Evolutionary conservation across 2,113 vertebrate genomes (phyloP).

Genomic region (Sinocyclocheilus rhinocerous): DNA sequence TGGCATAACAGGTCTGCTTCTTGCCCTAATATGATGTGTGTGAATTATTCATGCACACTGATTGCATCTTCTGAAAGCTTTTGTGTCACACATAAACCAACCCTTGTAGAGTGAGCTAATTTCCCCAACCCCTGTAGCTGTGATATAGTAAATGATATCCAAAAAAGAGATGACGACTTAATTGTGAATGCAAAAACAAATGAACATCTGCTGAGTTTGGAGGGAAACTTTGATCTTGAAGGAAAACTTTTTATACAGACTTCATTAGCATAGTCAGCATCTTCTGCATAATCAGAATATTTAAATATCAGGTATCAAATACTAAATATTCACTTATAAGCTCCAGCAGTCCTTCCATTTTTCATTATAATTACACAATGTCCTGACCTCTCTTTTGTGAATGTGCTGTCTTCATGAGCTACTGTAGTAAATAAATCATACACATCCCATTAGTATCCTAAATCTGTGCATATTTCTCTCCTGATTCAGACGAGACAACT

Average conservation of each 20-base stretch:
- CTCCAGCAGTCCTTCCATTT: neutral
- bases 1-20: neutral
- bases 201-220: constrained; percentile 15
- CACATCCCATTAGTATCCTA: neutral
- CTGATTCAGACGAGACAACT: neutral
- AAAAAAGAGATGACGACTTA: constrained; percentile 13
- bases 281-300: constrained; percentile 20
- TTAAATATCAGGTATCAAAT: neutral
- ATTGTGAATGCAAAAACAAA: constrained; percentile 25
- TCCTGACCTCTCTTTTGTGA: neutral
- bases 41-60: constrained; percentile 28
- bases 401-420: neutral
- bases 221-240: constrained; percentile 9
- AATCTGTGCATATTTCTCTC: neutral
- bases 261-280: constrained; percentile 11
- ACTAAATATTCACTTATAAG: constrained; percentile 16
- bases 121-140: neutral
- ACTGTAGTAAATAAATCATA: neutral
- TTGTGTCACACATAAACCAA: neutral
- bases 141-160: neutral
- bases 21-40: too few species aligned
- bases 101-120: neutral
- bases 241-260: constrained; percentile 10
- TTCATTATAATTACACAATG: neutral
- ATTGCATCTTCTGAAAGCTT: constrained; percentile 1